Evolutionary conservation across 2,888 invertebrate genomes (phyloP).

Genomic region (Drosophila mimetica): DNA sequence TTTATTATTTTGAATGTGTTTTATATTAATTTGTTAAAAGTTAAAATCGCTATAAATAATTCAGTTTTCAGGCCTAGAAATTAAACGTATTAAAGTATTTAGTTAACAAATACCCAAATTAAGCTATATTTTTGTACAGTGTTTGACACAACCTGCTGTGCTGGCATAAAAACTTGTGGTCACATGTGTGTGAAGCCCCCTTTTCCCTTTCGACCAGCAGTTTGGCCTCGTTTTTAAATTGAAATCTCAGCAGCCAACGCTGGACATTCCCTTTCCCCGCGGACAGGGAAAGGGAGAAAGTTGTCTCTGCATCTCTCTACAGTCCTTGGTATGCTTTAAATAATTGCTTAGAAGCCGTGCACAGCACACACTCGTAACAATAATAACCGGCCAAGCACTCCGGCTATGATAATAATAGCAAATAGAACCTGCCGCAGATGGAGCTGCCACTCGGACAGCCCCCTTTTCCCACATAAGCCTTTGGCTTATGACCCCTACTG

Average conservation of each 20-base stretch:
- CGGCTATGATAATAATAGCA: conserved; percentile 58
- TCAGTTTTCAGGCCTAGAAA: too few relatives aligned
- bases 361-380: conserved; percentile 60
- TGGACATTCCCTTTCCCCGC: conserved; percentile 5
- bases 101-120: too few relatives aligned
- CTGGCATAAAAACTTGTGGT: conserved; percentile 37
- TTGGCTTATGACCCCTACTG: conserved; percentile 23
- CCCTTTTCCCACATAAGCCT: conserved; percentile 5
- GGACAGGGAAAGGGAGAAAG: conserved; percentile 15
- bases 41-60: too few relatives aligned
- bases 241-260: conserved; percentile 37
- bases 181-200: conserved; percentile 7
- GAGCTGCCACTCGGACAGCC: conserved; percentile 15
- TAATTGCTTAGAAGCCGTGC: conserved; percentile 73
- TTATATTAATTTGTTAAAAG: too few relatives aligned
- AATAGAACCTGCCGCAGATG: conserved; percentile 35
- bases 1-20: too few relatives aligned
- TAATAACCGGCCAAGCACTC: conserved; percentile 57
- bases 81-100: too few relatives aligned
- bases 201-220: conserved; percentile 21
- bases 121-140: background rate
- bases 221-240: conserved; percentile 45
- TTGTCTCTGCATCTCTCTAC: conserved; percentile 3
- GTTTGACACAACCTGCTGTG: conserved; percentile 35
- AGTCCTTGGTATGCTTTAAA: conserved; percentile 52